Evolutionary conservation across 2,113 vertebrate species (phyloP).

Genomic region (Pao palembangensis): DNA sequence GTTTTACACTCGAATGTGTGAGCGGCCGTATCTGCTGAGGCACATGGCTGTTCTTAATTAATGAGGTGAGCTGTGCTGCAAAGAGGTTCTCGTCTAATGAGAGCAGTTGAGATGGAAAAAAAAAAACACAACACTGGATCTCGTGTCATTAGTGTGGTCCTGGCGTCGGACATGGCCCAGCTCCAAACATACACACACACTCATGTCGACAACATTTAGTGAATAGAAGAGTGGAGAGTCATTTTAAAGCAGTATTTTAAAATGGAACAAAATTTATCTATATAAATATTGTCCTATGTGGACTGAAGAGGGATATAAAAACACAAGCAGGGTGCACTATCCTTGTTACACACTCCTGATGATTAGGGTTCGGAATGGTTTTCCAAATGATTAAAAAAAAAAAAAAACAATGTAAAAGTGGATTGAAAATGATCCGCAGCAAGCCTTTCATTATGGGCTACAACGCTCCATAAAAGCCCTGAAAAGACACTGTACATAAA

Average conservation of each 20-base stretch:
- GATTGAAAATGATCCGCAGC: not conserved
- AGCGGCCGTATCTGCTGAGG: slow-evolving; percentile 79
- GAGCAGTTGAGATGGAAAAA: slow-evolving; percentile 92
- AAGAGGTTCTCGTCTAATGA: slow-evolving; percentile 92
- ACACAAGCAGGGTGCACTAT: slow-evolving; percentile 17
- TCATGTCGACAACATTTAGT: slow-evolving; percentile 38
- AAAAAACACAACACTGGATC: slow-evolving; percentile 69
- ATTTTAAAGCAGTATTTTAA: slow-evolving; percentile 4
- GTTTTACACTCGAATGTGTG: slow-evolving; percentile 62
- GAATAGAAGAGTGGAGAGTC: not conserved
- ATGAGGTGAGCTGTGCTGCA: slow-evolving; percentile 85
- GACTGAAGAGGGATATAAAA: not conserved
- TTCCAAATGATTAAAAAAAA: slow-evolving; percentile 16
- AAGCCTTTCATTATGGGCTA: slow-evolving; percentile 6
- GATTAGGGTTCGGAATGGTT: slow-evolving; percentile 7
- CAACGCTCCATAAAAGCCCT: not conserved
- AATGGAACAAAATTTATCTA: not conserved
- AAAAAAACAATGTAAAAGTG: slow-evolving; percentile 10
- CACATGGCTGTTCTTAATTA: slow-evolving; percentile 96
- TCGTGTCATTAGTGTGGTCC: slow-evolving; percentile 68
- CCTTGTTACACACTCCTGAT: slow-evolving; percentile 11
- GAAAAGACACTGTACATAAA: slow-evolving; percentile 4
- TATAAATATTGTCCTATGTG: slow-evolving; percentile 4
- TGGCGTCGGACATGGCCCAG: slow-evolving; percentile 54
- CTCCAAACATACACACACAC: slow-evolving; percentile 55